A percentile compares a stretch with the other conserved stretches of the same genome.
phyloP scores from a whole-genome alignment of 2,888 invertebrate species.

The Subacronicta megacephala region DNA sequence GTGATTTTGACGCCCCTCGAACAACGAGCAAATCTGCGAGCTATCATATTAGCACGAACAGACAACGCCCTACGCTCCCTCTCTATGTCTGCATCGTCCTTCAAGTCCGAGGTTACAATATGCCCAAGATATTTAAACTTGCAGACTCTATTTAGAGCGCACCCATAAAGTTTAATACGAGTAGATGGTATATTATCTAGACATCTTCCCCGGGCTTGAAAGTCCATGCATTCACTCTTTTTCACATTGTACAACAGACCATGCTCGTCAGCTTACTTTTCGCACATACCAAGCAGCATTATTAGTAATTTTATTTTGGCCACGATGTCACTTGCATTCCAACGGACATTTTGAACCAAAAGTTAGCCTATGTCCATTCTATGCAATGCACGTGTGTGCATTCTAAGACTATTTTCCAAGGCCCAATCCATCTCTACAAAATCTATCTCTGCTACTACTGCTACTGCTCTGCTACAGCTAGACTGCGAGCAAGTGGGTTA shows the following conservation, averaged over 20 bases:
- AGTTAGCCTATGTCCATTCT: no score
- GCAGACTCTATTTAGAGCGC: conserved; percentile 2
- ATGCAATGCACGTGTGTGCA: no score
- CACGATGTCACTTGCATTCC: no score
- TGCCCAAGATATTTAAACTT: conserved; percentile 37
- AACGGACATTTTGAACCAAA: no score
- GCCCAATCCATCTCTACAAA: no score
- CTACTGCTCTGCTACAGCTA: no score
- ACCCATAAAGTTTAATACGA: conserved; percentile 8
- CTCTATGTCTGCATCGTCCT: conserved; percentile 25
- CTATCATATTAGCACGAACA: conserved; percentile 28
- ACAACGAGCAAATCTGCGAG: conserved; percentile 33
- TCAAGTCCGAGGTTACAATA: conserved; percentile 19
- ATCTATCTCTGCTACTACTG: no score
- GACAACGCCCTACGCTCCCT: conserved; percentile 33
- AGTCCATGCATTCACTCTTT: conserved; percentile 14
- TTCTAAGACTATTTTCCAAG: no score
- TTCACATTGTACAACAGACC: conserved; percentile 4
- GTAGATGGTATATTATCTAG: conserved; percentile 1
- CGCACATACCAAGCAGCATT: conserved; percentile 5
- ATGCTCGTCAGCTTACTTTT: conserved; percentile 5
- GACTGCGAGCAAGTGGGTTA: no score
- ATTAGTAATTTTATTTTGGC: no score
- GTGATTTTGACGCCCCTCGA: conserved; percentile 9
- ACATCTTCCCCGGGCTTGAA: conserved; percentile 1